These are phyloP conservation scores for Drosophila fuyamai DNA, from an alignment of 1,140 invertebrate genomes.

Conservation along the genomic window DNA sequence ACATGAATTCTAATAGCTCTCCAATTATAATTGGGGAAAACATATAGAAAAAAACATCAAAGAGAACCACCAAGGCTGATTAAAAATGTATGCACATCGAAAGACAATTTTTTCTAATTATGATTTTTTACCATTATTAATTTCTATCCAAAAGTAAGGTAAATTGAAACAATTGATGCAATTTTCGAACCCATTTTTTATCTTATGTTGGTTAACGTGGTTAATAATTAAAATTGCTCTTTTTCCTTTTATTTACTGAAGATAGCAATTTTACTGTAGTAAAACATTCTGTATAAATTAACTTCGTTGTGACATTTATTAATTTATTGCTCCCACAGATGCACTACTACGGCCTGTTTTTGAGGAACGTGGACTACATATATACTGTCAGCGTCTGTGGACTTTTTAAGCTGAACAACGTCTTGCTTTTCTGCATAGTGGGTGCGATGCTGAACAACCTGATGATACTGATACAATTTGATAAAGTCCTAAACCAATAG, in stretches of 20 bases:
- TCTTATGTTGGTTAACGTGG: too few relatives aligned
- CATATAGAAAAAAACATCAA: slow-evolving; percentile 9
- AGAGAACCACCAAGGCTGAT: background rate
- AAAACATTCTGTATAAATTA: too few relatives aligned
- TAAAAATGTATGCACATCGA: too few relatives aligned
- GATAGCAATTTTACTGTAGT: too few relatives aligned
- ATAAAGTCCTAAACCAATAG: slow-evolving; percentile 67
- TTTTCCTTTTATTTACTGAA: too few relatives aligned
- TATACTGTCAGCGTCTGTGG: slow-evolving; percentile 52
- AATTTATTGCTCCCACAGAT: slow-evolving; percentile 28
- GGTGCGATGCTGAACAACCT: slow-evolving; percentile 55
- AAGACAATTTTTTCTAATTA: too few relatives aligned
- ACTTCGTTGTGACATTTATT: background rate
- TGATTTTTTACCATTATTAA: too few relatives aligned
- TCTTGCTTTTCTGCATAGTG: slow-evolving; percentile 51
- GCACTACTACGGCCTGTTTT: slow-evolving; percentile 52
- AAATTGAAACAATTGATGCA: too few relatives aligned
- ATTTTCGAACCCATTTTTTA: too few relatives aligned
- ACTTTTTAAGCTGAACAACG: slow-evolving; percentile 64
- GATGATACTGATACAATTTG: slow-evolving; percentile 74
- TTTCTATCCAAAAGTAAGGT: too few relatives aligned
- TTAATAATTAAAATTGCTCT: too few relatives aligned
- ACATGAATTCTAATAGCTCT: slow-evolving; percentile 6
- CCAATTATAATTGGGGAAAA: background rate
- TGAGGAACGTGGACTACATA: slow-evolving; percentile 47